Conservation (phyloP, 2,113 vertebrate species). For the Cervus canadensis region DNA sequence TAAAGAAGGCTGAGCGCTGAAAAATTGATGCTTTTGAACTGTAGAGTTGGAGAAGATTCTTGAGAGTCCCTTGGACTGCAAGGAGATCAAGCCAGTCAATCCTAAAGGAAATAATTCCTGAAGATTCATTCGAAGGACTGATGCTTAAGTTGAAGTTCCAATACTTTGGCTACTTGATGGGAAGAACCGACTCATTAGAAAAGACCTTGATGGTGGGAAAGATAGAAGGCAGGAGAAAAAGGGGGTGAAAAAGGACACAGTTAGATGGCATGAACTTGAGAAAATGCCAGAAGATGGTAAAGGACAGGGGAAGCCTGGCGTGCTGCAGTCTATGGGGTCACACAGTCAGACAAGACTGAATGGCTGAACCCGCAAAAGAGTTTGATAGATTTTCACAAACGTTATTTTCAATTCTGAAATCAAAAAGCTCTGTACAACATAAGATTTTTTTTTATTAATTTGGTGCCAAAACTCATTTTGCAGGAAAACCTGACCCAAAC, state of each 20-base stretch:
- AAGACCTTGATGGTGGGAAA: not conserved
- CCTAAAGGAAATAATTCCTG: not conserved
- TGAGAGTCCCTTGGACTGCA: not conserved
- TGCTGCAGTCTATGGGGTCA: not conserved
- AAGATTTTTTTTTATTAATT: constrained; percentile 14
- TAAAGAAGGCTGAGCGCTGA: not conserved
- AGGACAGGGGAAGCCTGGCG: not conserved
- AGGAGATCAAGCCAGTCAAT: not conserved
- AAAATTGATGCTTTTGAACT: not conserved
- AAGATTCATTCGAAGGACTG: not conserved
- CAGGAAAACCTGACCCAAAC: constrained; percentile 41
- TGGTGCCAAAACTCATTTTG: constrained; percentile 19
- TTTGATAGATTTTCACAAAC: not conserved
- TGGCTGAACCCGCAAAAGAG: not conserved
- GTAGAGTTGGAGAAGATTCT: not conserved
- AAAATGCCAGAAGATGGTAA: not conserved
- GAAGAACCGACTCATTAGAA: not conserved
- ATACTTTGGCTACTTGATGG: not conserved
- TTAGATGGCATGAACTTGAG: not conserved
- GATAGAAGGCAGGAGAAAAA: not conserved
- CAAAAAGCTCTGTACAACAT: not conserved
- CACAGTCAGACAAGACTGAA: not conserved
- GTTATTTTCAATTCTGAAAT: constrained; percentile 15
- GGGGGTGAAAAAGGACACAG: not conserved
- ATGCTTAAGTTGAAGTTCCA: not conserved